Evolutionary conservation across 2,888 invertebrate species (phyloP).

Genomic region (Ferdinandea cuprea): DNA sequence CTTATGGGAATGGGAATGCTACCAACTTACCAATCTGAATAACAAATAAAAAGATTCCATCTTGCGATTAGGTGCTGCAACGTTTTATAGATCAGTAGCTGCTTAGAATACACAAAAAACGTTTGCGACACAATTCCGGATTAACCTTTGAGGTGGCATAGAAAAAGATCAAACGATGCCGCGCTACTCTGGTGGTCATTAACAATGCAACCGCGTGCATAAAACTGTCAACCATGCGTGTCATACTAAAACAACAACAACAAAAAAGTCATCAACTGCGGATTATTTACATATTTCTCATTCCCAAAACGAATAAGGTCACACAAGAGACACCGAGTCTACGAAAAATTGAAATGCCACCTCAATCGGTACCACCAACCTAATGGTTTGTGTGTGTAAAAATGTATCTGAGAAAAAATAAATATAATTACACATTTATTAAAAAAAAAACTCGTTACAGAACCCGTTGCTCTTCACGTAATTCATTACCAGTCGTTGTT

Average conservation of each 20-base stretch:
- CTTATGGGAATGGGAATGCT: not conserved
- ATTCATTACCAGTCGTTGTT: conserved; percentile 58
- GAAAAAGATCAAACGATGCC: not conserved
- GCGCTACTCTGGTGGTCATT: conserved; percentile 25
- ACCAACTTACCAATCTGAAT: not conserved
- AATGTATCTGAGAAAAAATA: conserved; percentile 20
- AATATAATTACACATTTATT: conserved; percentile 25
- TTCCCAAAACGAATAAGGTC: conserved; percentile 69
- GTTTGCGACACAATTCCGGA: not conserved
- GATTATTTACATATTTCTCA: conserved; percentile 64
- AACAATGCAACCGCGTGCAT: conserved; percentile 53
- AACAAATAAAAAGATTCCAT: conserved; percentile 16
- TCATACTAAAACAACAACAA: conserved; percentile 7
- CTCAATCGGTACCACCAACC: too few species aligned
- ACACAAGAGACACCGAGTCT: conserved; percentile 68
- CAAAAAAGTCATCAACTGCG: conserved; percentile 27
- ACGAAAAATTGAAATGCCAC: conserved; percentile 50
- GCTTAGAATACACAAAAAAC: not conserved
- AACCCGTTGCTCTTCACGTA: conserved; percentile 53
- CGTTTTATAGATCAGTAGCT: not conserved
- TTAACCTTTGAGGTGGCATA: conserved; percentile 14
- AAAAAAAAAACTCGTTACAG: conserved; percentile 60
- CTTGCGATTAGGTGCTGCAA: not conserved
- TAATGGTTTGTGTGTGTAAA: not conserved
- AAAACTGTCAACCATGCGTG: conserved; percentile 34